Base-by-base conservation (phyloP, 2,888 invertebrate species). In the Apantesis nais region DNA sequence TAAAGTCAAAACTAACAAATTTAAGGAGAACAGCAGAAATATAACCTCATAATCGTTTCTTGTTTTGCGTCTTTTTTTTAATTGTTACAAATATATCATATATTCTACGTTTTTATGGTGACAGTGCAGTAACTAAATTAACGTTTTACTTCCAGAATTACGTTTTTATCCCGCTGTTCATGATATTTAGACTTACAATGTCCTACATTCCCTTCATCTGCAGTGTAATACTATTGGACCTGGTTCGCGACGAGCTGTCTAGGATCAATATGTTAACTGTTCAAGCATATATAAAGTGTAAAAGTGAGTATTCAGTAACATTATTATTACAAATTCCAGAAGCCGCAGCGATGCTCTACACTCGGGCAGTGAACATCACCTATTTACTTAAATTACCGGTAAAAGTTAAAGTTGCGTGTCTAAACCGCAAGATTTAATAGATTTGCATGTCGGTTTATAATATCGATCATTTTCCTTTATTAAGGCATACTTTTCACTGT, bases 221-320 rank as follows among this genome's bases (percentile, higher is more conserved):
- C 61, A 37, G 34, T 1, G 37, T 62, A 1, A 37, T n/a, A 37
- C 37, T 62, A 14, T 12, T 62, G 34, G 61, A 62, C 2, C 61
- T 62, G 34, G 61, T 37, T 8, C 61, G 61, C 61, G 61, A 62
- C 9, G 61, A 62, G 61, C 37, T 62, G 22, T 0, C 9, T 1
- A 22, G n/a, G n/a, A 62, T 62, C 37, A 62, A 62, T 22, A 62
- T 62, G 37, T 37, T 62, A 34, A 37, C 61, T 37, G n/a, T 62
- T 62, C 34, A 34, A 37, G 34, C 19, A 4, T 22, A 2, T 5
- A 12, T 62, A 2, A 37, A 62, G 37, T 62, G 61, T 37, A 62
- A 31, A 62, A 25, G 61, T 62, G 34, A 62, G 61, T 62, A 22
- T 34, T 22, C 3, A 34, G 5, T 9, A 22, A 37, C 9, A 5